Conservation (phyloP, 2,797 vertebrate genomes). For the Melanitta fusca region DNA sequence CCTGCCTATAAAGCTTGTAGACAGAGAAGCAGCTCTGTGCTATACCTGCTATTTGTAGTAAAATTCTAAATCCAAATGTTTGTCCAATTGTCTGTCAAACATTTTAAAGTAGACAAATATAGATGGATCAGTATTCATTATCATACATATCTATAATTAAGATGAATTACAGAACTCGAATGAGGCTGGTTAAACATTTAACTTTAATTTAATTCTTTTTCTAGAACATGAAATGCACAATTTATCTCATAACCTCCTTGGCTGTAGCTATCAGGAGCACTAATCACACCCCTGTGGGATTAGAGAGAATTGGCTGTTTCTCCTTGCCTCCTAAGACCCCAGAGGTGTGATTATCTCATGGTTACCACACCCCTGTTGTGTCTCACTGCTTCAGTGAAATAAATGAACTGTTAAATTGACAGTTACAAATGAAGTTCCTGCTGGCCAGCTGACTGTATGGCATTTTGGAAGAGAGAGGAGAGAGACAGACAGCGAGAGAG, state of each 20-base stretch:
- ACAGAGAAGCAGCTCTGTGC: not conserved
- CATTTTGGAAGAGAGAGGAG: not conserved
- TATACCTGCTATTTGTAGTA: not conserved
- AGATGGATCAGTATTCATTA: not conserved
- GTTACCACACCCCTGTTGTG: constrained; percentile 74
- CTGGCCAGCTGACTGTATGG: constrained; percentile 58
- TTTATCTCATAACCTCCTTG: constrained; percentile 65
- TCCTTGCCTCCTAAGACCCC: constrained; percentile 59
- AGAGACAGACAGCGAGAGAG: fast-evolving
- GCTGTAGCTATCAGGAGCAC: constrained; percentile 61
- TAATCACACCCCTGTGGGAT: constrained; percentile 70
- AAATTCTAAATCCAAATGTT: not conserved
- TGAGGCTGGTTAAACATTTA: constrained; percentile 49
- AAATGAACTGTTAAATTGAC: constrained; percentile 77
- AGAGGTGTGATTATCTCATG: constrained; percentile 75
- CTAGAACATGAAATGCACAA: constrained; percentile 37
- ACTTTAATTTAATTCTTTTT: constrained; percentile 49
- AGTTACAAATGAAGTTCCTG: constrained; percentile 73
- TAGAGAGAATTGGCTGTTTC: constrained; percentile 72
- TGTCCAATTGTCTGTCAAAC: not conserved
- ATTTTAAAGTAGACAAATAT: constrained; percentile 22
- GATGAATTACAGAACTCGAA: constrained; percentile 36
- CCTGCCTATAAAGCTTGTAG: not conserved
- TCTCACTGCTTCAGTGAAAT: constrained; percentile 69
- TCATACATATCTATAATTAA: not conserved